Conservation (phyloP, 1,140 invertebrate genomes). For the Drepana arcuata region DNA sequence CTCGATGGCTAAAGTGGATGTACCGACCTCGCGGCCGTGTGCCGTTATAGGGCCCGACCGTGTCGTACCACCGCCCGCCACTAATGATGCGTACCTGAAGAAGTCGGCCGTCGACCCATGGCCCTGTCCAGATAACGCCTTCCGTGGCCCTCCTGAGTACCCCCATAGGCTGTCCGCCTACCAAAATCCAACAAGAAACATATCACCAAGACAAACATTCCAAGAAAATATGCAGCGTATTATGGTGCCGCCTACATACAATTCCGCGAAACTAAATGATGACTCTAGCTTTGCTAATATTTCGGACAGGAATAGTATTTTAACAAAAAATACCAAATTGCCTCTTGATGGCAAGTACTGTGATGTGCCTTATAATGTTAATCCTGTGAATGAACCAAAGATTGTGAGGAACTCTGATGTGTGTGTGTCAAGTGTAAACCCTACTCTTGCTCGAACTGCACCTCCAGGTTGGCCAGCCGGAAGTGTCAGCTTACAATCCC, state of each 20-base stretch:
- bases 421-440: conserved; percentile 38
- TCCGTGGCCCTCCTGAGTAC: conserved; percentile 43
- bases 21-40: conserved; percentile 47
- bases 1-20: conserved; percentile 50
- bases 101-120: conserved; percentile 40
- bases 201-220: conserved; percentile 69
- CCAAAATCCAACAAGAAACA: conserved; percentile 51
- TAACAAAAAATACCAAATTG: conserved; percentile 42
- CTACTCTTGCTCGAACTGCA: conserved; percentile 22
- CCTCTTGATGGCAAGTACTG: conserved; percentile 52
- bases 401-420: conserved; percentile 40
- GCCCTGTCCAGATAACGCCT: conserved; percentile 34
- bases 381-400: conserved; percentile 49
- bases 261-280: conserved; percentile 42
- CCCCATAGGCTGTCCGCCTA: conserved; percentile 43
- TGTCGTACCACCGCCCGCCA: conserved; percentile 33
- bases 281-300: conserved; percentile 24
- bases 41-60: conserved; percentile 66
- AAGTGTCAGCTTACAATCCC: conserved; percentile 31
- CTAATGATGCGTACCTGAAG: conserved; percentile 38
- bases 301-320: conserved; percentile 16
- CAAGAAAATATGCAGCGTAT: conserved; percentile 69
- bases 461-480: conserved; percentile 37
- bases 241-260: conserved; percentile 54
- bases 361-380: conserved; percentile 65